Base-by-base conservation (phyloP, 2,113 vertebrate species). In the Spheniscus mendiculus region DNA sequence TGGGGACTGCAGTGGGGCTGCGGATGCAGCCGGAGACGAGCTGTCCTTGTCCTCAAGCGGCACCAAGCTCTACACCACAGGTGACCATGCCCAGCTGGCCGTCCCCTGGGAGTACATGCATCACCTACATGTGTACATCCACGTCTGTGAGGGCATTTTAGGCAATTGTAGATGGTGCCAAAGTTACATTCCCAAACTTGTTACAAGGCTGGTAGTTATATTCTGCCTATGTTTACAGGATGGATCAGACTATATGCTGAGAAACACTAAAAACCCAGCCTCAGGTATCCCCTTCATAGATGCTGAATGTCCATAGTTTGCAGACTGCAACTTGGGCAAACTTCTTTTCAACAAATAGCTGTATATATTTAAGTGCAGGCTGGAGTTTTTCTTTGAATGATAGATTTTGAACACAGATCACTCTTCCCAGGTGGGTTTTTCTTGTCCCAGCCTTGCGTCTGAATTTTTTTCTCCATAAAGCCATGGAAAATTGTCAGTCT, bases 241-340 rank as follows among this genome's bases (percentile, higher is more conserved):
- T 12, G 34, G 25, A 34, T 72, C 55, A 80, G 16, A 30, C 30
- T 45, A 2, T 6, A 5, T 36, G 36, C 58, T 83, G 67, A 69
- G 59, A 87, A 69, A 52, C 23, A 40, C 23, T 69, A 14, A 81
- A 86, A 79, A 8, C 38, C 32, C 3, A 4, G 47, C 16, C n/a
- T 83, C 32, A 10, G 0, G 0, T 16, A 17, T 6, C 19, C 7
- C 49, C 49, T 52, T 26, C 15, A 10, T 2, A 36, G n/a, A 16
- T 78, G 30, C 34, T 70, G 30, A 52, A 52, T 22, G 20, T 36
- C 44, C 14, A 2, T 8, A 45, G 45, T 14, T 79, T 81, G 25
- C 71, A 90, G 66, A 15, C 11, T 49, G 45, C 30, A 38, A 27
- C 17, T 52, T 53, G 42, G 26, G 32, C 45, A 53, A 74, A 77